Conservation (phyloP, 2,888 invertebrate species). For the Parnassius mnemosyne region DNA sequence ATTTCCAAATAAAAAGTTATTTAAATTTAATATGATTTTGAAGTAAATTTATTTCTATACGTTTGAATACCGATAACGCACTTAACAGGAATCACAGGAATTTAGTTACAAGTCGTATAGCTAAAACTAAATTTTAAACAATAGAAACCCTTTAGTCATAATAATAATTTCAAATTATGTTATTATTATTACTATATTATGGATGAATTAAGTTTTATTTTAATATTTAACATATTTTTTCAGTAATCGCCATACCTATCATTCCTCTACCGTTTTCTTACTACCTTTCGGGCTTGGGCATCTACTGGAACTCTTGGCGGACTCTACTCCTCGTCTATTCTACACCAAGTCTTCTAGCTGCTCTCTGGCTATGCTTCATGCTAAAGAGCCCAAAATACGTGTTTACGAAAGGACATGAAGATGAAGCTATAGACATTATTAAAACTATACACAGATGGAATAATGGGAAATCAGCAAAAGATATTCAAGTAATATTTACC, state of each 20-base stretch:
- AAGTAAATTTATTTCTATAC: too few species aligned
- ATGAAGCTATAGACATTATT: constrained; percentile 75
- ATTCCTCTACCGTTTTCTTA: constrained; percentile 73
- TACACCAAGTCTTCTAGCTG: constrained; percentile 81
- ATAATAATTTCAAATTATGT: too few species aligned
- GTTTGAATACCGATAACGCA: too few species aligned
- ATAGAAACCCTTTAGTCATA: too few species aligned
- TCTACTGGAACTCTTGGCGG: constrained; percentile 84
- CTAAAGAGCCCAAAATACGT: constrained; percentile 90
- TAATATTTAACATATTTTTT: constrained; percentile 25
- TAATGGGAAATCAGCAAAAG: constrained; percentile 39
- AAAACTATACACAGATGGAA: constrained; percentile 32
- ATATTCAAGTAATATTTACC: constrained; percentile 46
- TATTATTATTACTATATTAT: too few species aligned
- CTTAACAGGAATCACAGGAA: neutral
- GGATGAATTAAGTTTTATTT: too few species aligned
- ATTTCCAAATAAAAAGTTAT: too few species aligned
- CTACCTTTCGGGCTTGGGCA: constrained; percentile 46
- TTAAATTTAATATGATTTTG: too few species aligned
- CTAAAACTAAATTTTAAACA: neutral
- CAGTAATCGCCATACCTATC: constrained; percentile 81
- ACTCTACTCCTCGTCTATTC: constrained; percentile 81
- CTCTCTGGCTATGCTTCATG: constrained; percentile 73
- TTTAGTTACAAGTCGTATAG: neutral
- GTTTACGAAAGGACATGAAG: constrained; percentile 78